A percentile compares a stretch with the other conserved stretches of the same genome.
Conservation (phyloP, 1,140 invertebrate genomes). For the Cotesia vestalis region DNA sequence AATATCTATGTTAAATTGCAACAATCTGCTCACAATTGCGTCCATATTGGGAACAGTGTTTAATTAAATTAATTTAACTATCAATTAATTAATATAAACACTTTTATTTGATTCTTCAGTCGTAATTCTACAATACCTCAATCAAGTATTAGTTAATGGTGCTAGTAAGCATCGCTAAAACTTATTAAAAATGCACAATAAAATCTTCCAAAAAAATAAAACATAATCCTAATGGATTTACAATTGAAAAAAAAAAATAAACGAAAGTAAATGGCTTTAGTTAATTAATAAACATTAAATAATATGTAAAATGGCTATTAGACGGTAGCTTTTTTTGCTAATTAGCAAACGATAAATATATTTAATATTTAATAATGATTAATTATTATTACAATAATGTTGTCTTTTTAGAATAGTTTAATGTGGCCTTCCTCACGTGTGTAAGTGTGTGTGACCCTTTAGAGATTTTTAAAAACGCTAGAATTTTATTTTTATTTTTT, state of each 20-base stretch:
- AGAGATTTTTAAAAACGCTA: conserved; percentile 1
- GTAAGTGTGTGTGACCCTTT: conserved; percentile 41
- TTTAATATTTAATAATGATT: conserved; percentile 49
- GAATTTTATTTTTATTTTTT: neutral
- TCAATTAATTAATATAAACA: too few species aligned
- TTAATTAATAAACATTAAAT: too few species aligned
- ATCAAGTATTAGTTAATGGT: conserved; percentile 3
- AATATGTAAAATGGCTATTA: neutral
- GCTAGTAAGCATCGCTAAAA: neutral
- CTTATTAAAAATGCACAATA: neutral
- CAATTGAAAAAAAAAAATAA: neutral
- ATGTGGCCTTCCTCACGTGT: conserved; percentile 66
- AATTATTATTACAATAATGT: conserved; percentile 4
- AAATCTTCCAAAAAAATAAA: neutral
- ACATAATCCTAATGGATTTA: neutral
- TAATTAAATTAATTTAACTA: too few species aligned
- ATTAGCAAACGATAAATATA: conserved; percentile 8
- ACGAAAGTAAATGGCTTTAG: conserved; percentile 1
- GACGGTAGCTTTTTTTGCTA: neutral
- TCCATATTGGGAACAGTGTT: conserved; percentile 18
- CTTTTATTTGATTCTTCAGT: neutral
- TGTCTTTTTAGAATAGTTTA: conserved; percentile 63
- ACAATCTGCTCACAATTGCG: conserved; percentile 13
- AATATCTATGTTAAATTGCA: neutral
- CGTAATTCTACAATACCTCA: neutral